Conservation (phyloP, 2,888 invertebrate genomes). For the Cremastinae sp. region DNA sequence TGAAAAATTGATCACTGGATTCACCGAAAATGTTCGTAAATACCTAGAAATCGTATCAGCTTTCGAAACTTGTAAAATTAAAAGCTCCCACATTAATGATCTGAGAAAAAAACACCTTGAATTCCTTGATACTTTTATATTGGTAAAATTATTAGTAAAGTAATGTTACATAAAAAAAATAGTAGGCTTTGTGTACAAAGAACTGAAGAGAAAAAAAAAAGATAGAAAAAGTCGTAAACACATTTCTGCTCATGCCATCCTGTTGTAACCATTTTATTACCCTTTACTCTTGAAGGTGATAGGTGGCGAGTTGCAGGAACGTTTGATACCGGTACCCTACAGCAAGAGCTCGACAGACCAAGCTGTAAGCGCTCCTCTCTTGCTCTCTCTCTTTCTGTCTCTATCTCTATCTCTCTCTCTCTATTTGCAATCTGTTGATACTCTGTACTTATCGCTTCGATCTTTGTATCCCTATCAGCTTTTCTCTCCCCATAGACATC, state of each 20-base stretch:
- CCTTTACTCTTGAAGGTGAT: slow-evolving; percentile 99
- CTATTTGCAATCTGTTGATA: slow-evolving; percentile 62
- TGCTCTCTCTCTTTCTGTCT: slow-evolving; percentile 82
- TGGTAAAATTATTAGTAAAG: slow-evolving; percentile 7
- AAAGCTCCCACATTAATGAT: slow-evolving; percentile 47
- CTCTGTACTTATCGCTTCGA: slow-evolving; percentile 63
- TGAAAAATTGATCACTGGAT: slow-evolving; percentile 1
- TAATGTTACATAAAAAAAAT: slow-evolving; percentile 21
- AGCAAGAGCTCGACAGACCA: slow-evolving; percentile 99
- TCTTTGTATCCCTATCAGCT: slow-evolving; percentile 63
- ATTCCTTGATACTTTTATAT: slow-evolving; percentile 12
- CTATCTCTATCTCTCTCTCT: slow-evolving; percentile 68
- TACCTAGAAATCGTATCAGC: neutral
- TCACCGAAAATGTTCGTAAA: neutral
- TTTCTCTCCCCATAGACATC: slow-evolving; percentile 61
- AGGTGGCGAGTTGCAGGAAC: slow-evolving; percentile 99
- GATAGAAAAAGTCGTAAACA: slow-evolving; percentile 52
- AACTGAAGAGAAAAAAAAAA: slow-evolving; percentile 26
- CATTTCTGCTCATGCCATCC: slow-evolving; percentile 75
- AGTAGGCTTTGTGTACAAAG: slow-evolving; percentile 42
- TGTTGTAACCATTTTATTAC: slow-evolving; percentile 87
- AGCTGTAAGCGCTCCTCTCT: slow-evolving; percentile 94
- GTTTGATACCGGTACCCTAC: slow-evolving; percentile 99
- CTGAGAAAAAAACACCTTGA: slow-evolving; percentile 11
- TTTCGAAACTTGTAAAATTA: neutral